Evolutionary conservation across 2,888 invertebrate species (phyloP).

Genomic region (Deroplatys truncata): DNA sequence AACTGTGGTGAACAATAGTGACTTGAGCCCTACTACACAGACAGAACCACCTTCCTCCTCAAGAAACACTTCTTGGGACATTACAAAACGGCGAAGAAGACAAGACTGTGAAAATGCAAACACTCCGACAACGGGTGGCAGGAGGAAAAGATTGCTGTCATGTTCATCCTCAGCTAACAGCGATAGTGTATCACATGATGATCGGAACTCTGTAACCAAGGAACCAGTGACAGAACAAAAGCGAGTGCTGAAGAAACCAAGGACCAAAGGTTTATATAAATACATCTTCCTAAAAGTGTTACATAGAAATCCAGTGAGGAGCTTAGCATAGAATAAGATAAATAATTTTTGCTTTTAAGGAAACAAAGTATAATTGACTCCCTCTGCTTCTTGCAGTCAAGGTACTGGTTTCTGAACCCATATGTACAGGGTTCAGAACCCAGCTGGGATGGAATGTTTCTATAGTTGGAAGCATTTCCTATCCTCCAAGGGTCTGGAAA

Average conservation of each 20-base stretch:
- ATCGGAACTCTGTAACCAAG: conserved; percentile 13
- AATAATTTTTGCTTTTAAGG: too few relatives aligned
- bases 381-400: too few relatives aligned
- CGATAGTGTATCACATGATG: conserved; percentile 10
- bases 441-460: too few relatives aligned
- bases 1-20: neutral
- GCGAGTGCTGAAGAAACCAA: conserved; percentile 20
- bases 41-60: neutral
- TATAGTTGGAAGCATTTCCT: too few relatives aligned
- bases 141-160: conserved; percentile 24
- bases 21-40: neutral
- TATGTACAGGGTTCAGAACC: too few relatives aligned
- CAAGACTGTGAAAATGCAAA: conserved; percentile 5
- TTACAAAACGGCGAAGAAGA: conserved; percentile 2
- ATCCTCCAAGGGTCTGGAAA: too few relatives aligned
- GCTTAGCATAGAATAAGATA: too few relatives aligned
- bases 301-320: too few relatives aligned
- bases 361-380: too few relatives aligned
- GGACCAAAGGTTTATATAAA: conserved; percentile 21
- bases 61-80: conserved; percentile 8
- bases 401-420: too few relatives aligned
- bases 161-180: conserved; percentile 28
- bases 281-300: too few relatives aligned
- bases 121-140: neutral
- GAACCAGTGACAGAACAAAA: conserved; percentile 10